Evolutionary conservation across 2,113 vertebrate genomes (phyloP).

Genomic region (Typhlomys cinereus): DNA sequence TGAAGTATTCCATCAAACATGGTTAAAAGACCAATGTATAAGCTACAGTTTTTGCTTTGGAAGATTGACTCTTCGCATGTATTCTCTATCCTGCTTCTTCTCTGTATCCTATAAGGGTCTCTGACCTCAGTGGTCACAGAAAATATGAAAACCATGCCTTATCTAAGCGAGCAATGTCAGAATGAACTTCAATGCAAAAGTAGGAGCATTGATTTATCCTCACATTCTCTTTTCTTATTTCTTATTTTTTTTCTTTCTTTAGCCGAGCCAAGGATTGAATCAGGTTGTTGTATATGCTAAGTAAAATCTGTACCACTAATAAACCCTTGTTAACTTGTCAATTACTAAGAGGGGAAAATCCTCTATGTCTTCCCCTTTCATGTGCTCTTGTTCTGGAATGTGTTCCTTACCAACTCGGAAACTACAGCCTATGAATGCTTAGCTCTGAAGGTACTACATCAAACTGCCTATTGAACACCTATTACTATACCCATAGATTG

Average conservation of each 20-base stretch:
- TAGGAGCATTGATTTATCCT: neutral
- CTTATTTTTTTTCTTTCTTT: neutral
- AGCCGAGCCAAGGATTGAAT: neutral
- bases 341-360: too few relatives aligned
- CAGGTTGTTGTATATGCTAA: neutral
- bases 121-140: rapidly evolving
- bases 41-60: neutral
- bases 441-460: too few relatives aligned
- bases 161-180: neutral
- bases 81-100: neutral
- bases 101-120: neutral
- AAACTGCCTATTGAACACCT: too few relatives aligned
- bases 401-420: too few relatives aligned
- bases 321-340: neutral
- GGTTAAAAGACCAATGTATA: neutral
- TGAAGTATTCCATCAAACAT: neutral
- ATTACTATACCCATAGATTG: too few relatives aligned
- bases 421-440: too few relatives aligned
- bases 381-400: too few relatives aligned
- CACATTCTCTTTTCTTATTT: neutral
- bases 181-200: neutral
- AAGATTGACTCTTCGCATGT: neutral
- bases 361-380: too few relatives aligned
- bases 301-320: neutral
- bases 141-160: neutral